Evolutionary conservation across 2,113 vertebrate species (phyloP), one percentile per base, ranked within the genome.

Genomic region (Petroica traversi): DNA sequence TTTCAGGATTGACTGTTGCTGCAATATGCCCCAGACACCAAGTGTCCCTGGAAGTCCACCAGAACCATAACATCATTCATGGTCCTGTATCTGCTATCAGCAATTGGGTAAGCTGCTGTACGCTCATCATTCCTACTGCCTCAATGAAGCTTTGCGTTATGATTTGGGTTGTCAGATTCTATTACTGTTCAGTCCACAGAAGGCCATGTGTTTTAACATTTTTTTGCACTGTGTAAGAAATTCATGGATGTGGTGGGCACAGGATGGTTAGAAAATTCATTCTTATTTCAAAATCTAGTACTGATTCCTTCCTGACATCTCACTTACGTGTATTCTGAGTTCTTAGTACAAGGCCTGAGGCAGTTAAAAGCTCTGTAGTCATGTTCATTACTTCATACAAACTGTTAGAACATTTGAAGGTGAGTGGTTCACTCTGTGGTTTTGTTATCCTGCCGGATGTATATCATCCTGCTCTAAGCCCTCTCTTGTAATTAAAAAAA

Each of bases 361-460:
- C 61, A 87, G 41, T 72, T 88, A 68, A 95, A 95, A 93, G 58
- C 89, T 87, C 64, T 75, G 12, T 25, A 77, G 84, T 75, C 58
- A 46, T 77, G 68, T 86, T 92, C 64, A 63, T 86, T 85, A 38
- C 55, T 71, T 66, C 59, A 40, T 57, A 75, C 31, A 87, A 75
- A 45, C 52, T 52, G 22, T 52, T 64, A 61, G 74, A 78, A 85
- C 1, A 6, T 43, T 59, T 24, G 57, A 91, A 89, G 57, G 66
- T 89, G 61, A 63, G 31, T 36, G n/a, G 45, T 61, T 92, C 48
- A 19, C 36, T 74, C 51, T 81, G 66, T 77, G 73, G 63, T 89
- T 95, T 92, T 89, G 48, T 68, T 85, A 68, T 41, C 52, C 33
- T 72, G 45, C n/a, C 79, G 57, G 41, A 49, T 28, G 57, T 59